These are phyloP conservation scores for Micrastur ruficollis DNA, from an alignment of 2,797 vertebrate genomes.

Conservation along the genomic window DNA sequence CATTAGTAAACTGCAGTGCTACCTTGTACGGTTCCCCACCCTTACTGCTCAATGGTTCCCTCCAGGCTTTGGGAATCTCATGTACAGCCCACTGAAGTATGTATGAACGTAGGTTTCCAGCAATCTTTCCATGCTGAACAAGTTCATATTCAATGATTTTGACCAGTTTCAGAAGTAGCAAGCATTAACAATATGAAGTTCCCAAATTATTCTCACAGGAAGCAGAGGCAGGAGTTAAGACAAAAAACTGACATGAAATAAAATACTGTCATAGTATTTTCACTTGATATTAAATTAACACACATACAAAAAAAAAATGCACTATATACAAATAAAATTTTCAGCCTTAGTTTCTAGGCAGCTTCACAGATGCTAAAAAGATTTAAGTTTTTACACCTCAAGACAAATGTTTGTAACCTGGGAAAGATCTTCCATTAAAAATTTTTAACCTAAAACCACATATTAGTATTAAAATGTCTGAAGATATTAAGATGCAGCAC, in stretches of 20 bases:
- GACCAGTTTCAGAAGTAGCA: background rate
- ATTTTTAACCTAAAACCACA: background rate
- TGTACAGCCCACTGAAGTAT: background rate
- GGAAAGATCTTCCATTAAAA: background rate
- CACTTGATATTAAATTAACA: background rate
- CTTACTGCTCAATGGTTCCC: background rate
- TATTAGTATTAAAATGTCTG: background rate
- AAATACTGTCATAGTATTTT: background rate
- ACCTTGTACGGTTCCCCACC: too few relatives aligned
- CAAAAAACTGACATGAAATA: background rate
- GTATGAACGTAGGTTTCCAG: fast-evolving
- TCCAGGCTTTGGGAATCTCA: background rate
- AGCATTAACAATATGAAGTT: background rate
- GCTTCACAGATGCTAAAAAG: background rate
- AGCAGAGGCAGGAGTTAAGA: background rate
- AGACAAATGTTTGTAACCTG: background rate
- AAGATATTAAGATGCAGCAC: background rate
- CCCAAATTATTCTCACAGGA: background rate
- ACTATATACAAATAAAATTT: background rate
- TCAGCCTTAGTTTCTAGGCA: background rate
- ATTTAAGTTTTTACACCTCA: background rate
- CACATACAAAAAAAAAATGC: background rate
- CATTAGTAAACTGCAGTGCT: background rate
- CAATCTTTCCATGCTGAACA: background rate
- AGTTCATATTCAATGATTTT: background rate